Evolutionary conservation across 2,888 invertebrate species (phyloP).

Genomic region (Eristalis tenax): DNA sequence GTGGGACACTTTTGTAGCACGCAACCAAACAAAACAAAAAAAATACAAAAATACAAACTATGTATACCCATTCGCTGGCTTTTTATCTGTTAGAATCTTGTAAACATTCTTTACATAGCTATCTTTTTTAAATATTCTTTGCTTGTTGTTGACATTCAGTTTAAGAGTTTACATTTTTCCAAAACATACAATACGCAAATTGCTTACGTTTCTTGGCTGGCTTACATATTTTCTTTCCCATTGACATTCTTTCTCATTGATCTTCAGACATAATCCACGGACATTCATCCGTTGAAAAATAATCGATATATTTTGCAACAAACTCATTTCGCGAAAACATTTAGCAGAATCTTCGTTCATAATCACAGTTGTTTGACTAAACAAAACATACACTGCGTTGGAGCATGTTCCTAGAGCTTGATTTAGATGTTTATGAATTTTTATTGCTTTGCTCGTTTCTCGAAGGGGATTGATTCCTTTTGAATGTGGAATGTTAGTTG

Average conservation of each 20-base stretch:
- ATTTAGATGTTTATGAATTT: slow-evolving; percentile 35
- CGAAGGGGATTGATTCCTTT: slow-evolving; percentile 21
- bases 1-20: slow-evolving; percentile 74
- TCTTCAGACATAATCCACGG: slow-evolving; percentile 46
- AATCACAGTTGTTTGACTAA: slow-evolving; percentile 36
- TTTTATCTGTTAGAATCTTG: slow-evolving; percentile 43
- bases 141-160: neutral
- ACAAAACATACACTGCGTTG: slow-evolving; percentile 49
- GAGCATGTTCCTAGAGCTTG: slow-evolving; percentile 63
- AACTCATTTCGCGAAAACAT: slow-evolving; percentile 36
- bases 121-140: slow-evolving; percentile 27
- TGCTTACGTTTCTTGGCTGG: slow-evolving; percentile 55
- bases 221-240: slow-evolving; percentile 20
- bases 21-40: slow-evolving; percentile 40
- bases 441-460: slow-evolving; percentile 55
- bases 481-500: slow-evolving; percentile 40
- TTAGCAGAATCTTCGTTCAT: slow-evolving; percentile 47
- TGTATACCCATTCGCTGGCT: slow-evolving; percentile 67
- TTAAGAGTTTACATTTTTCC: neutral
- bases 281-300: slow-evolving; percentile 43
- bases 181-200: slow-evolving; percentile 5
- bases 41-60: slow-evolving; percentile 29
- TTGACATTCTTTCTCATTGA: slow-evolving; percentile 40
- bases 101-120: slow-evolving; percentile 4
- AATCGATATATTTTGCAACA: neutral